phyloP scores from a whole-genome alignment of 2,797 vertebrate species.

The Cirrhinus mrigala region DNA sequence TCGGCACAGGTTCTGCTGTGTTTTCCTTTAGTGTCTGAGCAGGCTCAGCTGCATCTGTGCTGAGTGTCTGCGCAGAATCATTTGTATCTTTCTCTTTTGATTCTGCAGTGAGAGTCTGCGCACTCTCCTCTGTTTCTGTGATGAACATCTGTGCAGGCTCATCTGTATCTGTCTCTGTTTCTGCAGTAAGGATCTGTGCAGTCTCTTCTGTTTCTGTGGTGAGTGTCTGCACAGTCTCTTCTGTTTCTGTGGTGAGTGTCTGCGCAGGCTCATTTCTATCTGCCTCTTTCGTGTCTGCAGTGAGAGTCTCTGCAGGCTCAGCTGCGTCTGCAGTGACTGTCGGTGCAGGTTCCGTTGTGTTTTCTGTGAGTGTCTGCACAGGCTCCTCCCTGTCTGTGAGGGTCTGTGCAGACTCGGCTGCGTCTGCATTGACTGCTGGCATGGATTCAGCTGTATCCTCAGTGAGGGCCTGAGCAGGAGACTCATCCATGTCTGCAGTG shows the following conservation, averaged over 20 bases:
- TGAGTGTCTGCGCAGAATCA: not conserved
- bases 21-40: not conserved
- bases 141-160: not conserved
- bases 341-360: not conserved
- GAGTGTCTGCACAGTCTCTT: not conserved
- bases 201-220: fast-evolving
- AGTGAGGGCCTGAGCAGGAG: no score
- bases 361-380: no score
- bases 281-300: not conserved
- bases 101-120: not conserved
- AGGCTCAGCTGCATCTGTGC: not conserved
- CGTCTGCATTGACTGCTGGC: not conserved
- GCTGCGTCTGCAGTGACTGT: not conserved
- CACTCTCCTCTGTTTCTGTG: not conserved
- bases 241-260: not conserved
- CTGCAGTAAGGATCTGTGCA: not conserved
- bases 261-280: not conserved
- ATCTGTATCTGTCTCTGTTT: fast-evolving
- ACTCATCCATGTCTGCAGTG: not conserved
- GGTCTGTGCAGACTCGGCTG: not conserved
- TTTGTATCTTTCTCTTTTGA: no score
- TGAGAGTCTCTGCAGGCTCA: not conserved
- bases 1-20: fast-evolving
- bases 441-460: not conserved
- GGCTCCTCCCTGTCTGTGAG: not conserved